Evolutionary conservation across 2,888 invertebrate species (phyloP).

Genomic region (Xanthorhoe spadicearia): DNA sequence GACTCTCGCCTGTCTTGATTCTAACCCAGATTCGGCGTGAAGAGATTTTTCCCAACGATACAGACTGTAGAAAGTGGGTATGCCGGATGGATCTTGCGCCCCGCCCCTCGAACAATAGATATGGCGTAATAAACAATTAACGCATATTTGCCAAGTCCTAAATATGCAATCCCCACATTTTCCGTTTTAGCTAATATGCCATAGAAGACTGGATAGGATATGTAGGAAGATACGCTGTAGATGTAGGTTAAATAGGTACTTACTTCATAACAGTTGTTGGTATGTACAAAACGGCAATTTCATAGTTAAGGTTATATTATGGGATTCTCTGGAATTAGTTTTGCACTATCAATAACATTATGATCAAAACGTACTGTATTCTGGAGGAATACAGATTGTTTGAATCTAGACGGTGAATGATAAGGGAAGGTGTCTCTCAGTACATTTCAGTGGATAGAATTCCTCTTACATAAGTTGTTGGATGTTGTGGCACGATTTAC

Average conservation of each 20-base stretch:
- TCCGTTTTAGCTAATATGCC: constrained; percentile 29
- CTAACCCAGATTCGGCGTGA: constrained; percentile 61
- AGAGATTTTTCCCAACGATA: constrained; percentile 47
- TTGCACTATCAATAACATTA: too few relatives aligned
- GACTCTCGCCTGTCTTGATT: constrained; percentile 52
- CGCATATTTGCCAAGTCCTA: constrained; percentile 55
- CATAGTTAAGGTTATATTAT: too few relatives aligned
- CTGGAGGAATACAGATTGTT: too few relatives aligned
- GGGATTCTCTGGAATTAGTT: too few relatives aligned
- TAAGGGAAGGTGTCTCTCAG: background rate
- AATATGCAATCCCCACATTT: constrained; percentile 53
- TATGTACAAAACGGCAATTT: too few relatives aligned
- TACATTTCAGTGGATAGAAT: background rate
- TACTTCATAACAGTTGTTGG: too few relatives aligned
- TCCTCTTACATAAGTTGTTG: constrained; percentile 45
- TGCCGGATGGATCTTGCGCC: constrained; percentile 36
- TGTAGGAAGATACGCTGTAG: too few relatives aligned
- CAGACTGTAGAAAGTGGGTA: constrained; percentile 59
- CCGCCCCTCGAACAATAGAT: constrained; percentile 61
- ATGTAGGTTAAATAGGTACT: too few relatives aligned
- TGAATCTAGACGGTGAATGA: background rate
- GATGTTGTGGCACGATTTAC: constrained; percentile 55
- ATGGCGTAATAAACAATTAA: constrained; percentile 68
- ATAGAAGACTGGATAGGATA: background rate
- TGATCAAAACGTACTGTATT: too few relatives aligned